A percentile compares a stretch with the other conserved stretches of the same genome.
Evolutionary conservation across 2,797 vertebrate genomes (phyloP).

Genomic region (Neopelma chrysocephalum): DNA sequence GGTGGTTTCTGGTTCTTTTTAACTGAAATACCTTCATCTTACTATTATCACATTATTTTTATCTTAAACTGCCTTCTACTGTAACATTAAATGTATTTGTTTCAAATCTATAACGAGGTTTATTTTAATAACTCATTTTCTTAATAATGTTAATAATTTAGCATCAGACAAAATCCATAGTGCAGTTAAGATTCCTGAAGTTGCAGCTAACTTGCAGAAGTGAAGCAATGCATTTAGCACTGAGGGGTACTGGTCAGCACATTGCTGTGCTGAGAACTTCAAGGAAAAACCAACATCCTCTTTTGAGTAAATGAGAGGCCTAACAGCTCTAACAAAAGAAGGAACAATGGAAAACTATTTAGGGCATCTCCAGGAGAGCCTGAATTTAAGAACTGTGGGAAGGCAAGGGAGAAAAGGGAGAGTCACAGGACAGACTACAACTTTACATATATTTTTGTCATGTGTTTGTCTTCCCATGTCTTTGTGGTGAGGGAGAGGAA

Average conservation of each 20-base stretch:
- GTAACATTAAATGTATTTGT: not conserved
- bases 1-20: slow-evolving; percentile 49
- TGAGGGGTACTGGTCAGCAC: not conserved
- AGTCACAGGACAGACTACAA: not conserved
- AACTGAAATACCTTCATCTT: slow-evolving; percentile 50
- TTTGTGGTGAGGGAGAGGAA: not conserved
- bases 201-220: not conserved
- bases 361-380: not conserved
- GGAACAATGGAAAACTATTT: not conserved
- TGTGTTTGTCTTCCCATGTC: not conserved
- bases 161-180: not conserved
- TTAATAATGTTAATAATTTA: not conserved
- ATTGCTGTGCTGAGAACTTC: not conserved
- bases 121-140: not conserved
- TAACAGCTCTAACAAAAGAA: not conserved
- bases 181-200: not conserved
- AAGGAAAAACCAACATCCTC: not conserved
- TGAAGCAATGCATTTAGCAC: not conserved
- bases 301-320: not conserved
- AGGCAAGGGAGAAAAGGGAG: not conserved
- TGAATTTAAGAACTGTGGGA: not conserved
- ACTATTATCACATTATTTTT: not conserved
- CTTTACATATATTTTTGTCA: not conserved
- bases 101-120: not conserved
- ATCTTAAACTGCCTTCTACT: not conserved